Percentiles rank a stretch among this genome's conserved stretches.
phyloP scores from a whole-genome alignment of 1,140 invertebrate genomes.

The Tribolium castaneum region DNA sequence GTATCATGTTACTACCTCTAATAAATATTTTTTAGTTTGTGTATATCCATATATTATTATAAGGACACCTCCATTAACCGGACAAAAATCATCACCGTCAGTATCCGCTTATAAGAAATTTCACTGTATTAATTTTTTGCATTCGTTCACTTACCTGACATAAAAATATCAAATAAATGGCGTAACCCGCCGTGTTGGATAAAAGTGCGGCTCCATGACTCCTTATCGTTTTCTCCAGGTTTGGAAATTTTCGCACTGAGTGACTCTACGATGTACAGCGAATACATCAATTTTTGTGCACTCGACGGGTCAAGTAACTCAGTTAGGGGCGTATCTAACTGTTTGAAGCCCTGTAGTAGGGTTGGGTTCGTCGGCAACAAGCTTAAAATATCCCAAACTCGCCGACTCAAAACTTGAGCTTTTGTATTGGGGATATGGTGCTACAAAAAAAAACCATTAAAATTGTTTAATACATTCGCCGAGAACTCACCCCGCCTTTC shows the following conservation, averaged over 20 bases:
- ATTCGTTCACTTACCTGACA: constrained; percentile 73
- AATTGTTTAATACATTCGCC: neutral
- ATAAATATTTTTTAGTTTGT: too few relatives aligned
- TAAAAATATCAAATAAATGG: constrained; percentile 92
- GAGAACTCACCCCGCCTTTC: constrained; percentile 71
- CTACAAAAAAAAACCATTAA: constrained; percentile 58
- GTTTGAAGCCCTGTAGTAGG: constrained; percentile 85
- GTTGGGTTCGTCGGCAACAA: constrained; percentile 89
- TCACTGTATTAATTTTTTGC: too few relatives aligned
- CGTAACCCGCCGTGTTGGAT: constrained; percentile 87
- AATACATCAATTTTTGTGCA: constrained; percentile 95
- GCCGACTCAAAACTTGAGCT: constrained; percentile 87
- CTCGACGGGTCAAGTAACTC: constrained; percentile 86
- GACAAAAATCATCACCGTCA: too few relatives aligned
- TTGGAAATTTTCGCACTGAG: constrained; percentile 60
- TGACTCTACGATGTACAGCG: constrained; percentile 90
- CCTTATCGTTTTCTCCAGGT: constrained; percentile 49
- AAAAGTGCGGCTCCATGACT: constrained; percentile 80
- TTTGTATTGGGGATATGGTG: constrained; percentile 88
- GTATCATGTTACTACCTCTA: too few relatives aligned
- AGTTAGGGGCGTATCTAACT: constrained; percentile 73
- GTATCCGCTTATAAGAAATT: too few relatives aligned
- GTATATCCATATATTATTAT: too few relatives aligned
- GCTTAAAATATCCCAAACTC: constrained; percentile 94
- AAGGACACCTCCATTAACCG: too few relatives aligned